Evolutionary conservation across 2,888 invertebrate species (phyloP).

Genomic region (Rotaria socialis): DNA sequence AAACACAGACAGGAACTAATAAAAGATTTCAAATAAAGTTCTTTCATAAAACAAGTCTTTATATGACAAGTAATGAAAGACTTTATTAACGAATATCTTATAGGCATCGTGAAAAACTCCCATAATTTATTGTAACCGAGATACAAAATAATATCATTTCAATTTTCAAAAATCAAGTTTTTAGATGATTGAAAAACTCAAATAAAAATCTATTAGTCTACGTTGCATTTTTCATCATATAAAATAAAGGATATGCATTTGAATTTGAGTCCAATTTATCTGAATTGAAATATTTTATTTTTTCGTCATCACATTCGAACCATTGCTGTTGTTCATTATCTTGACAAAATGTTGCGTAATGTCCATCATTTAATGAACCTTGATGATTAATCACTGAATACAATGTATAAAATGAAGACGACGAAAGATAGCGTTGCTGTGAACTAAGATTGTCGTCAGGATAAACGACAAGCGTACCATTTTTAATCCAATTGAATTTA

Average conservation of each 20-base stretch:
- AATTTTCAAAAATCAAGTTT: no score
- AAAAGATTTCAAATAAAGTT: no score
- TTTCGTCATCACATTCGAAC: conserved; percentile 80
- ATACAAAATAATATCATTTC: no score
- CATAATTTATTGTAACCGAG: no score
- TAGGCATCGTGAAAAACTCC: no score
- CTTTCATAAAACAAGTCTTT: no score
- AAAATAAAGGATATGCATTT: background rate
- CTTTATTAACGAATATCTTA: no score
- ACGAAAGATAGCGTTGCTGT: background rate
- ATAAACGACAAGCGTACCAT: conserved; percentile 6
- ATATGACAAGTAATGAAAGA: no score
- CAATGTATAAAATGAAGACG: conserved; percentile 32
- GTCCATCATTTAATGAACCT: conserved; percentile 82
- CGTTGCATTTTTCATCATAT: background rate
- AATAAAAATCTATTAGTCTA: no score
- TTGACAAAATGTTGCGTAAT: conserved; percentile 81
- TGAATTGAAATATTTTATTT: background rate
- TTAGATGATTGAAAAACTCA: no score
- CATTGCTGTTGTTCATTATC: conserved; percentile 66
- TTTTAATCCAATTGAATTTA: background rate
- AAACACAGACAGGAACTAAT: no score
- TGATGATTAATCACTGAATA: conserved; percentile 68
- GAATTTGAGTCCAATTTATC: background rate
- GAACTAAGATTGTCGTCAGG: conserved; percentile 38